phyloP scores from a whole-genome alignment of 2,113 vertebrate species.

The Dryoscopus gambensis region DNA sequence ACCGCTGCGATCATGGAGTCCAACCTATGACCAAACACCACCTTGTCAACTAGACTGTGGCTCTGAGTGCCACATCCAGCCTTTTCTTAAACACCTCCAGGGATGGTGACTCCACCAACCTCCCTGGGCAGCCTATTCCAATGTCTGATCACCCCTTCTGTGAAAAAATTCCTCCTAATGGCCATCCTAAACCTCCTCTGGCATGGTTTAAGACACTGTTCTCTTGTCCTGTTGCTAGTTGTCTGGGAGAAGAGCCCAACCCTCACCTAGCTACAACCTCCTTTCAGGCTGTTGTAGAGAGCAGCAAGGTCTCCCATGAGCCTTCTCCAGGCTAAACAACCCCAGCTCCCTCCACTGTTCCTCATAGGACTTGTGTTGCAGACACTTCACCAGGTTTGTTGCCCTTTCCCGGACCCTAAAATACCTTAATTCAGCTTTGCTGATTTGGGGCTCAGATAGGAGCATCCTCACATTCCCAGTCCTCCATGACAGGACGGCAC shows the following conservation, averaged over 20 bases:
- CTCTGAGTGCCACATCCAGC: not conserved
- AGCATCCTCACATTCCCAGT: not conserved
- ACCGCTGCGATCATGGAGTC: not conserved
- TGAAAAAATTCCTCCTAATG: not conserved
- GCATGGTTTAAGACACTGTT: not conserved
- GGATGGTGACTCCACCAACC: no score
- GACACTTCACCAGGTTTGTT: not conserved
- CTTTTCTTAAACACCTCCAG: not conserved
- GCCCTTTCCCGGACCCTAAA: not conserved
- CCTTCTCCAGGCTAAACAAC: not conserved
- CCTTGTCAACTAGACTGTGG: not conserved
- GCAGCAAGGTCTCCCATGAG: fast-evolving
- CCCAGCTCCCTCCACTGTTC: not conserved
- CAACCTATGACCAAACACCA: fast-evolving
- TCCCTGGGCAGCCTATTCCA: not conserved
- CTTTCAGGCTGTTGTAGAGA: no score
- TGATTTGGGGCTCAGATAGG: not conserved
- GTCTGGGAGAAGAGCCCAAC: not conserved
- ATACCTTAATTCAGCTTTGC: not conserved
- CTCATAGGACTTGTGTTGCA: not conserved
- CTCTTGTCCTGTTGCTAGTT: not conserved
- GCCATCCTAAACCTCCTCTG: not conserved
- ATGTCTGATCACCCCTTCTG: not conserved
- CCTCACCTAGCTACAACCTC: not conserved
- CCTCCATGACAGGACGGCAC: not conserved